Evolutionary conservation across 2,888 invertebrate genomes (phyloP), one percentile per base, ranked within the genome.

Genomic region (Amblyjoppa proteus): DNA sequence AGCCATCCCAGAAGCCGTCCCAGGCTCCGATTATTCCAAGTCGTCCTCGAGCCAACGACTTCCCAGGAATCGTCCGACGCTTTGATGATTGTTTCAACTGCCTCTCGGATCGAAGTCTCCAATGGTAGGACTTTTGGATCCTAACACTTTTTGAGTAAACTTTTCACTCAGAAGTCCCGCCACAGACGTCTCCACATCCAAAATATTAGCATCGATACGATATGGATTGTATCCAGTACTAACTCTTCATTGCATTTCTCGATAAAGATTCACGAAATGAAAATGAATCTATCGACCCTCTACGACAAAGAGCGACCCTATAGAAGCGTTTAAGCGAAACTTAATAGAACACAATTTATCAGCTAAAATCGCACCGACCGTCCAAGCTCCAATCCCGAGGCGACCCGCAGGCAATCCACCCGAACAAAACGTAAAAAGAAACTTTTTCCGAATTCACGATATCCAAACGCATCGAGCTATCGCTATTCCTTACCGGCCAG

Each of bases 401-500:
- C 25, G 3, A n/a, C 3, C 11, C 20, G 13, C 31, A 11, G 16
- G 53, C 11, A 16, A 61, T 28, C 16, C 38, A 6, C 31, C 75
- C 16, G 13, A 66, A 31, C 1, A 11, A 34, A 5, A 49, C 51
- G 4, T 9, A 7, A 25, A 41, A 38, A 6, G 51, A 79, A 79
- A 64, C 5, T 31, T 7, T 31, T 7, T 45, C 38, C n/a, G 45
- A 49, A 51, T 64, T 71, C 49, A 25, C 61, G 13, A 71, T 71
- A 70, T 71, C 66, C 66, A 68, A 64, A 73, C 53, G 45, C 56
- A 64, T 76, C 41, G 69, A 49, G 16, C 45, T 2, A 16, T 34
- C 25, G 49, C 51, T 78, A 83, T 78, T 81, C 81, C 85, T 86
- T 86, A 86, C 80, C 76, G 31, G 49, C 31, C n/a, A 64, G 61